A percentile compares a stretch with the other conserved stretches of the same genome.
Evolutionary conservation across 2,113 vertebrate genomes (phyloP).

Genomic region (Anguilla rostrata): DNA sequence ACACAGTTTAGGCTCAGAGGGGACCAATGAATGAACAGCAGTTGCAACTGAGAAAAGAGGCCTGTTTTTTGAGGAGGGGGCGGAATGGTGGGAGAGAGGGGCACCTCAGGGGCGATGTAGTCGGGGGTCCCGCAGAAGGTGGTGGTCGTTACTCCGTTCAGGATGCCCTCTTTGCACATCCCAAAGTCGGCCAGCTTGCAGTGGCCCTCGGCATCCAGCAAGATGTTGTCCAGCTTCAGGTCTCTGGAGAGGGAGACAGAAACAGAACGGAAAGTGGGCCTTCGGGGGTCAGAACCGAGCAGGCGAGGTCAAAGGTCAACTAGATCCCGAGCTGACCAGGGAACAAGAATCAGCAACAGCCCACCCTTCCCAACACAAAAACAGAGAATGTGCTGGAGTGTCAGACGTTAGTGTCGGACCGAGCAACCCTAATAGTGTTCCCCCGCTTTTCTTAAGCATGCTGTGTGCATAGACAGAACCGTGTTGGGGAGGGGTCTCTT

Average conservation of each 20-base stretch:
- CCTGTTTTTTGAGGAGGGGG: background rate
- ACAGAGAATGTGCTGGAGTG: no score
- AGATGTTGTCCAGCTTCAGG: slow-evolving; percentile 97
- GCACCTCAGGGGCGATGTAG: slow-evolving; percentile 95
- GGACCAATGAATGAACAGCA: no score
- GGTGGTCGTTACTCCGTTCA: slow-evolving; percentile 89
- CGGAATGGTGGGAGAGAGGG: background rate
- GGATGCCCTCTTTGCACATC: slow-evolving; percentile 98
- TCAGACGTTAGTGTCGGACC: background rate
- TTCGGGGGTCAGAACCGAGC: background rate
- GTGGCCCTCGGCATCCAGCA: slow-evolving; percentile 94
- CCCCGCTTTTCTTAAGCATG: background rate
- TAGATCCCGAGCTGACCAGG: background rate
- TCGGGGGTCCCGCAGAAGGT: slow-evolving; percentile 97
- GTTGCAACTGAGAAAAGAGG: background rate
- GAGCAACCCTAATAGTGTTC: background rate
- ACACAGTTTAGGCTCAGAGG: no score
- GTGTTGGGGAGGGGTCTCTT: background rate
- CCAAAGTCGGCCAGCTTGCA: slow-evolving; percentile 97
- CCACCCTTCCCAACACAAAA: background rate
- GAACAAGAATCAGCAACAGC: background rate
- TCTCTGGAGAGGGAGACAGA: slow-evolving; percentile 73
- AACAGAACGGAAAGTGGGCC: slow-evolving; percentile 16
- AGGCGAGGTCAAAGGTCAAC: background rate
- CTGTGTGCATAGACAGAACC: background rate